Base-by-base conservation (phyloP, 2,113 vertebrate species). In the Pardalotus punctatus region DNA sequence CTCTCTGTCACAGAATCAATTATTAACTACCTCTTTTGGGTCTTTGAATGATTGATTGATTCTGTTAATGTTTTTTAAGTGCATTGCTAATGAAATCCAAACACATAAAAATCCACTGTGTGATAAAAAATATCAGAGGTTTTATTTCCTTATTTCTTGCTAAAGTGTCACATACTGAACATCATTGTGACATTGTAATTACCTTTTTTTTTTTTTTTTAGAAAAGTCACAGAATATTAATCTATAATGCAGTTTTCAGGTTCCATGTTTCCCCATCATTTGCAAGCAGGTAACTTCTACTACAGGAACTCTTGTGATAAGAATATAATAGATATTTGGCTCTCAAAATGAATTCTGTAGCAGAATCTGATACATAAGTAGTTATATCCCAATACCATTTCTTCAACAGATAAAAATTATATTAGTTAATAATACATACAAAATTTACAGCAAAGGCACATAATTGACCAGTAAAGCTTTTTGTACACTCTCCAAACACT, bases 401-500 rank as follows among this genome's bases (percentile, higher is more conserved):
- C 22, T 94, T 71, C 3, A 12, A 19, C 24, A 17, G 57, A 51
- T 27, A 35, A 6, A 36, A 33, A 38, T 72, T 38, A 12, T 5
- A 19, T 42, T 40, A 9, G 29, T 56, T 78, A 12, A 17, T 57
- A 51, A 10, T 14, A 25, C 10, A 10, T 14, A 40, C 8, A 36
- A 56, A 58, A 60, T 73, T 81, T 54, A 48, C 23, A 69, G 3
- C 3, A 74, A 64, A 89, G 1, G 0, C 12, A 48, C 0, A 4
- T 27, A 86, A 89, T 67, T 76, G 10, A 25, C 21, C 4, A 11
- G 1, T 28, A 38, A 71, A 47, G 1, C 3, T 42, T 54, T 81
- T 33, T 14, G 5, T 48, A 20, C 5, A 0, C 0, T 71, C 24
- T 84, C 14, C 14, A 57, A 61, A 51, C 1, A 17, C n/a, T 19